These are phyloP conservation scores for Theristicus caerulescens DNA, from an alignment of 2,113 vertebrate genomes.

Conservation along the genomic window DNA sequence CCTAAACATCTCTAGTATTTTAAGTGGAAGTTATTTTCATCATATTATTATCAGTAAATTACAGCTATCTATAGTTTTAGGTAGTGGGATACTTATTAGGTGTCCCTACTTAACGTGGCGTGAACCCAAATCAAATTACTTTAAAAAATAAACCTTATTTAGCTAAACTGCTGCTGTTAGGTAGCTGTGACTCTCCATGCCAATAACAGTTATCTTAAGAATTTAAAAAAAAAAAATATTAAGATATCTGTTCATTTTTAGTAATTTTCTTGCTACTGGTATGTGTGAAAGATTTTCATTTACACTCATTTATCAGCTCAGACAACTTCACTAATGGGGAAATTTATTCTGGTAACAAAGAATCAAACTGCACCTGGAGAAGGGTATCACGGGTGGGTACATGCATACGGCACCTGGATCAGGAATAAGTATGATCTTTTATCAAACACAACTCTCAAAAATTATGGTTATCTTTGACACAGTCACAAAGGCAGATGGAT, in stretches of 20 bases:
- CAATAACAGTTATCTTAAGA: neutral
- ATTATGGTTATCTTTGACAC: neutral
- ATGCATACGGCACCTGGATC: neutral
- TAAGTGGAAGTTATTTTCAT: neutral
- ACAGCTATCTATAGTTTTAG: neutral
- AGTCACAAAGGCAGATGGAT: neutral
- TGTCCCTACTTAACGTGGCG: neutral
- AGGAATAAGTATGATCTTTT: neutral
- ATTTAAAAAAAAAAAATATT: neutral
- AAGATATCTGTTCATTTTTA: neutral
- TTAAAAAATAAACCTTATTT: neutral
- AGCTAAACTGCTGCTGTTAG: neutral
- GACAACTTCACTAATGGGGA: neutral
- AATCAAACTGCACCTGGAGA: neutral
- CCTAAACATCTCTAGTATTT: neutral
- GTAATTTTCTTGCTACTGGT: neutral
- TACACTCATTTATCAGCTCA: neutral
- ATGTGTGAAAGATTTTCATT: constrained; percentile 1
- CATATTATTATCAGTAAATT: neutral
- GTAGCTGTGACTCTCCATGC: neutral
- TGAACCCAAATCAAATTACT: neutral
- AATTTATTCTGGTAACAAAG: neutral
- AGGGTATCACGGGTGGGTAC: neutral
- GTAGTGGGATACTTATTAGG: neutral
- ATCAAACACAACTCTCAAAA: neutral